These are phyloP conservation scores for Drosophila nigrodunni DNA, from an alignment of 1,140 invertebrate species.

Conservation along the genomic window DNA sequence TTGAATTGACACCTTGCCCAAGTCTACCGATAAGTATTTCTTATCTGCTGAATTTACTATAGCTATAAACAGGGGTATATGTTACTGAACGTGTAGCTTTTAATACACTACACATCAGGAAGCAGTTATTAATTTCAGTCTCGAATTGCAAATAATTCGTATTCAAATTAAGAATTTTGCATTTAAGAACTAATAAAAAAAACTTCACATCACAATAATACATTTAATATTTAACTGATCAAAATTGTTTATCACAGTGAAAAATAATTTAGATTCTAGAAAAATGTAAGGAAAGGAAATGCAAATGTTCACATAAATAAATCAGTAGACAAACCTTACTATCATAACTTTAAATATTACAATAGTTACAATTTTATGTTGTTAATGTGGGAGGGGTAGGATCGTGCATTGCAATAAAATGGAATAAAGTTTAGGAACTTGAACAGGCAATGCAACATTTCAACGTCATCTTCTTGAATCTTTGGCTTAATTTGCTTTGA, in stretches of 20 bases:
- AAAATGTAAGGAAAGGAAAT: not conserved
- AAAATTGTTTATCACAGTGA: no score
- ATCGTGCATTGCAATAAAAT: slow-evolving; percentile 13
- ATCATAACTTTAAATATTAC: not conserved
- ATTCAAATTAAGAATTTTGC: no score
- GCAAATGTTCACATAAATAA: slow-evolving; percentile 52
- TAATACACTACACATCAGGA: no score
- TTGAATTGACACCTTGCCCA: not conserved
- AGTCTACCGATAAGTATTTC: not conserved
- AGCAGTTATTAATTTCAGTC: no score
- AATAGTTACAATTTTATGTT: slow-evolving; percentile 18
- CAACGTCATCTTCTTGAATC: slow-evolving; percentile 76
- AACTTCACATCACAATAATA: no score
- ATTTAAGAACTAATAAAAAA: no score
- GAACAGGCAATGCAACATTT: slow-evolving; percentile 51
- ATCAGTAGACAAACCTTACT: slow-evolving; percentile 47
- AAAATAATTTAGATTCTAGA: no score
- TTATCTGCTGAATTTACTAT: not conserved
- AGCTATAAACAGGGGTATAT: no score
- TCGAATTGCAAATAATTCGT: no score
- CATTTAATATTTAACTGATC: no score
- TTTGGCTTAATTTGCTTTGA: slow-evolving; percentile 82
- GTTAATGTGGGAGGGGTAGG: slow-evolving; percentile 11
- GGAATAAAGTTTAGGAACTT: slow-evolving; percentile 36
- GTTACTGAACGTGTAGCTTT: no score